These are phyloP conservation scores for Ciconia boyciana DNA, from an alignment of 2,113 vertebrate genomes.

Conservation along the genomic window DNA sequence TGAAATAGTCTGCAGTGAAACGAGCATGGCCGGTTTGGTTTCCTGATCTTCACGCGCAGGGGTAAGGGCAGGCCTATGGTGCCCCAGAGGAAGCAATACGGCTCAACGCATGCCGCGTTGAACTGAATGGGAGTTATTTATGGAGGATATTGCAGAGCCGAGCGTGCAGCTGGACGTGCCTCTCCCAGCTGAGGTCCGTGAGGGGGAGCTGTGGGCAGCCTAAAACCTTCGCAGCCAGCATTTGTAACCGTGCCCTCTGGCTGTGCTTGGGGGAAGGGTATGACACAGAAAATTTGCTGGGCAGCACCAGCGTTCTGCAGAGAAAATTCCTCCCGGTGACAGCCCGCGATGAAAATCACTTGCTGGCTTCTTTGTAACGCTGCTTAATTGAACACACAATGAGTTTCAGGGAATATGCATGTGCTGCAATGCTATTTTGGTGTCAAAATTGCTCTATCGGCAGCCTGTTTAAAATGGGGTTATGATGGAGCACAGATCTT, in stretches of 20 bases:
- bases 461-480: neutral
- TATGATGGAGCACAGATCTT: neutral
- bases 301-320: neutral
- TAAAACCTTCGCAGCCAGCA: neutral
- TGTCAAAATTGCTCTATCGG: neutral
- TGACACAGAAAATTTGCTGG: neutral
- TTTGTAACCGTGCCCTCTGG: neutral
- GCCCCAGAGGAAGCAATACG: neutral
- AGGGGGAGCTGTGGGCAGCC: neutral
- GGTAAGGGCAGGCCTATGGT: neutral
- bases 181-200: neutral
- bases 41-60: neutral
- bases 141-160: neutral
- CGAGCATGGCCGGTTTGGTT: accelerated
- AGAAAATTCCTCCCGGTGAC: neutral
- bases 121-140: neutral
- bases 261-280: neutral
- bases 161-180: neutral
- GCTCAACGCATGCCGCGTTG: accelerated
- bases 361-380: neutral
- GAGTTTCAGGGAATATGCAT: neutral
- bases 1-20: neutral
- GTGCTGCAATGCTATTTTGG: neutral
- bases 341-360: neutral
- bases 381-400: neutral